Evolutionary conservation across 2,797 vertebrate species (phyloP).

Genomic region (Cyprinodon diabolis): DNA sequence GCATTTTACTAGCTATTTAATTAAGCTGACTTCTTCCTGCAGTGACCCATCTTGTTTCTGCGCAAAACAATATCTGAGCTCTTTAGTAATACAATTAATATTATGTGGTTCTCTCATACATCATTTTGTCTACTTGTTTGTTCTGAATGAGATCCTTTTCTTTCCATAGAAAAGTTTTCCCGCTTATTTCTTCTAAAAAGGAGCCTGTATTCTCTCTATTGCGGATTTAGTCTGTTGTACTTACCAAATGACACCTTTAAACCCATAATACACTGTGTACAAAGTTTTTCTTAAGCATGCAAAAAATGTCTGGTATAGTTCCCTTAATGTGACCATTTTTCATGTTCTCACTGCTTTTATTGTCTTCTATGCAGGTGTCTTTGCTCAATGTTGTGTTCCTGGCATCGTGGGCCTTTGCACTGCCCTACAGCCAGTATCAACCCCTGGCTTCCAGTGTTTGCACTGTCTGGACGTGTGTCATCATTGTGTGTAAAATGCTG

Average conservation of each 20-base stretch:
- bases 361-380: constrained; percentile 86
- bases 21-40: too few species aligned
- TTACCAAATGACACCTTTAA: too few species aligned
- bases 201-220: too few species aligned
- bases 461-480: constrained; percentile 96
- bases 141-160: not conserved
- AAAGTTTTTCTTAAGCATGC: too few species aligned
- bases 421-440: constrained; percentile 93
- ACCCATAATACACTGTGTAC: too few species aligned
- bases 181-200: too few species aligned
- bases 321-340: not conserved
- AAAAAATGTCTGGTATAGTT: constrained; percentile 1
- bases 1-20: too few species aligned
- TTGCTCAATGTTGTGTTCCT: constrained; percentile 96
- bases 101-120: too few species aligned
- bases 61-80: too few species aligned
- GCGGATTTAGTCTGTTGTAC: too few species aligned
- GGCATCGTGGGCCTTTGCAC: constrained; percentile 94
- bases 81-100: not conserved
- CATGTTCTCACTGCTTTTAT: constrained; percentile 24
- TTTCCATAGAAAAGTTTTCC: not conserved
- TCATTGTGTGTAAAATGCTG: constrained; percentile 98
- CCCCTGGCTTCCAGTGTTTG: constrained; percentile 92
- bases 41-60: too few species aligned
- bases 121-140: not conserved